These are phyloP conservation scores for Holocentrus rufus DNA, from an alignment of 2,797 vertebrate species.

Conservation along the genomic window DNA sequence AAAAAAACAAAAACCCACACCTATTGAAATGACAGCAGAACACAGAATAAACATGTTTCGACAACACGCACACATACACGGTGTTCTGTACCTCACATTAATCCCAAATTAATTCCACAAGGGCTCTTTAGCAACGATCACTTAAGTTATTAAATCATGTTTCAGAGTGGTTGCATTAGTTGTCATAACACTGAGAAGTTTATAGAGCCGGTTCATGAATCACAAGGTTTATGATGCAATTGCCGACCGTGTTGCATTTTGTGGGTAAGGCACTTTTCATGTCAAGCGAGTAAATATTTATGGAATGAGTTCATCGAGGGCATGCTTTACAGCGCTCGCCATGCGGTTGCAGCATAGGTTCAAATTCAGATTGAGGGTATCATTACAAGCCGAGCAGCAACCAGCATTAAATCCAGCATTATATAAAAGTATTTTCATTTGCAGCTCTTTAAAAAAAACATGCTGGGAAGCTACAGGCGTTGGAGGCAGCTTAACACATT, in stretches of 20 bases:
- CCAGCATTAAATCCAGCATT: background rate
- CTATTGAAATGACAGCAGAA: constrained; percentile 39
- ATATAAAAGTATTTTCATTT: background rate
- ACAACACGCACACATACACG: constrained; percentile 43
- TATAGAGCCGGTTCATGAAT: constrained; percentile 64
- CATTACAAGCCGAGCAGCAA: constrained; percentile 13
- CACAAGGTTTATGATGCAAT: constrained; percentile 66
- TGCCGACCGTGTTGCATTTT: constrained; percentile 52
- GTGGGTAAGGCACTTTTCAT: constrained; percentile 68
- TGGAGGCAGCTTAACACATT: background rate
- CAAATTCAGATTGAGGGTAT: constrained; percentile 1
- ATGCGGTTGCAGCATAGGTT: constrained; percentile 25
- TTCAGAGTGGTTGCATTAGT: constrained; percentile 35
- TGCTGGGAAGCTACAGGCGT: background rate
- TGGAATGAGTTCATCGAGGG: constrained; percentile 52
- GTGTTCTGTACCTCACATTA: constrained; percentile 3
- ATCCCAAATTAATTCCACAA: constrained; percentile 19
- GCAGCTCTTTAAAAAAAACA: background rate
- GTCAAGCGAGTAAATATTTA: constrained; percentile 63
- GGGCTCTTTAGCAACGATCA: constrained; percentile 15
- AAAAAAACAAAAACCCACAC: constrained; percentile 40
- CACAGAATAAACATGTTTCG: constrained; percentile 67
- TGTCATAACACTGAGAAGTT: constrained; percentile 49
- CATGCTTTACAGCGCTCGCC: constrained; percentile 19
- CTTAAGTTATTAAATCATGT: constrained; percentile 28